These are phyloP conservation scores for Drosophila borborema DNA, from an alignment of 2,888 invertebrate species.

Conservation along the genomic window DNA sequence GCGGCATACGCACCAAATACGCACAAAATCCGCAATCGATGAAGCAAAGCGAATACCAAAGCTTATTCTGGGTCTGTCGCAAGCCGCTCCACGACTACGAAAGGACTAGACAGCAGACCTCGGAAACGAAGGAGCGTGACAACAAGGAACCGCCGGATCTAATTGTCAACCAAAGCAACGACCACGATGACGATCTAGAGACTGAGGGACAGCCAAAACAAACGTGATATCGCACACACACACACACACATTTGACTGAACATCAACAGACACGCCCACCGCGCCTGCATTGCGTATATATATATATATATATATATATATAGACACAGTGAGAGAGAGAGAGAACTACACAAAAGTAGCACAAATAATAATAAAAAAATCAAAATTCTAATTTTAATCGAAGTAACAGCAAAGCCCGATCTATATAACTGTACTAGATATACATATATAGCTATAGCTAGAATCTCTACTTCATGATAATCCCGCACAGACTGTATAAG, in stretches of 20 bases:
- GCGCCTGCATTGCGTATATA: conserved; percentile 2
- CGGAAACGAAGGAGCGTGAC: conserved; percentile 6
- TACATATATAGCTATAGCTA: not conserved
- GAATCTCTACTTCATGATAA: conserved; percentile 2
- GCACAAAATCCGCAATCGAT: conserved; percentile 96
- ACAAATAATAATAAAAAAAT: conserved; percentile 20
- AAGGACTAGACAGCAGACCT: conserved; percentile 15
- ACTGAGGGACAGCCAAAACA: conserved; percentile 35
- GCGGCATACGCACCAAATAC: conserved; percentile 93
- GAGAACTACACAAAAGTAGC: conserved; percentile 7
- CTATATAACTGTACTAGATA: not conserved
- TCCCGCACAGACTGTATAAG: not conserved
- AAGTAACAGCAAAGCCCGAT: not conserved
- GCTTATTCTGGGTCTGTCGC: conserved; percentile 95
- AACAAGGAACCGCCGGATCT: conserved; percentile 56
- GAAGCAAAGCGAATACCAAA: conserved; percentile 96
- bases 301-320: conserved; percentile 1
- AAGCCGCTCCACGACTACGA: conserved; percentile 87
- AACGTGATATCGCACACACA: conserved; percentile 45
- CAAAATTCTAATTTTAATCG: not conserved
- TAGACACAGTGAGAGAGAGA: not conserved
- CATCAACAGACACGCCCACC: conserved; percentile 23
- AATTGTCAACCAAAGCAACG: conserved; percentile 44
- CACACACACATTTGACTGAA: not conserved
- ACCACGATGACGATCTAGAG: conserved; percentile 32